phyloP scores from a whole-genome alignment of 2,113 vertebrate genomes.

The Neogale vison region DNA sequence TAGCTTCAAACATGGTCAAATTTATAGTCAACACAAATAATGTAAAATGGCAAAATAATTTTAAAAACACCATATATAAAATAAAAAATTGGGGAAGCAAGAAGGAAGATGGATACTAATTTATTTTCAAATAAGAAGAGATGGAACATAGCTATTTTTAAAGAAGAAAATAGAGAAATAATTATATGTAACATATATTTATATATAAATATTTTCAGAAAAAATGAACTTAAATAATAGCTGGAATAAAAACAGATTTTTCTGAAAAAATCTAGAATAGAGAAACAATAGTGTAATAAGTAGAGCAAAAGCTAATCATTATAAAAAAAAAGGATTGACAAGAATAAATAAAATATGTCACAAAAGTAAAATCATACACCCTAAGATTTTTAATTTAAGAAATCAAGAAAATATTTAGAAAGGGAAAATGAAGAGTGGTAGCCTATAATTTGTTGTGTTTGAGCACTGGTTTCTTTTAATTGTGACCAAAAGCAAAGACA shows the following conservation, averaged over 20 bases:
- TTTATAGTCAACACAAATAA: neutral
- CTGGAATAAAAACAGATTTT: neutral
- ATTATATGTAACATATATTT: neutral
- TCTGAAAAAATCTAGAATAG: neutral
- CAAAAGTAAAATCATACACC: neutral
- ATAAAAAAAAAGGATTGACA: neutral
- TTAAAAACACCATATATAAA: neutral
- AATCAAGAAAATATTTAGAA: neutral
- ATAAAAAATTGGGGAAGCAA: neutral
- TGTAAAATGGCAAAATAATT: neutral
- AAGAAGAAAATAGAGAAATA: neutral
- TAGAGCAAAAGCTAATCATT: neutral
- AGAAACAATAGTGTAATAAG: neutral
- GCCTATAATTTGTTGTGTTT: neutral
- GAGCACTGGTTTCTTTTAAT: neutral
- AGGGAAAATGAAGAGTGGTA: neutral
- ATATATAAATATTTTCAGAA: neutral
- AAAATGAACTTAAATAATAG: neutral
- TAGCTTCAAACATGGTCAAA: neutral
- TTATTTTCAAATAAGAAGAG: neutral
- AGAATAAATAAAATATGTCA: neutral
- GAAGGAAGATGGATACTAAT: neutral
- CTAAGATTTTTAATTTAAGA: neutral
- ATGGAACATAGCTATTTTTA: neutral
- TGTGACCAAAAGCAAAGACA: neutral